Base-by-base conservation (phyloP, 2,888 invertebrate genomes). In the Phasia obesa region DNA sequence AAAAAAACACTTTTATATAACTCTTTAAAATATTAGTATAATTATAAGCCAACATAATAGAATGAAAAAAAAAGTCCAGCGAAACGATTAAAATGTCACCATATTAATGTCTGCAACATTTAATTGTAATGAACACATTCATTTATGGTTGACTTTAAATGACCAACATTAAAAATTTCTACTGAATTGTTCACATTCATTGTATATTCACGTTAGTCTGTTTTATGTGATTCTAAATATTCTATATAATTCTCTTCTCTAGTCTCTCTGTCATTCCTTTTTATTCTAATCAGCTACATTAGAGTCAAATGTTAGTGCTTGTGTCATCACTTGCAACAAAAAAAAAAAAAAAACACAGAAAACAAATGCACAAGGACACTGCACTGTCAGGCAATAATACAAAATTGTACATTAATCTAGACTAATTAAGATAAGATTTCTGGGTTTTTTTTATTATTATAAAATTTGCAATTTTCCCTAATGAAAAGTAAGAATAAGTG, bases 111-210 rank as follows among this genome's bases (percentile, higher is more conserved):
- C 51, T 81, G 65, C 77, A 77, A 80, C 69, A 77, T 84, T 81
- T 81, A 84, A 81, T 83, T 76, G 75, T 79, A 84, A 84, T 84
- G 77, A 84, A 84, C 69, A 69, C 73, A 80, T 81, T 84, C 67
- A 84, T 81, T 84, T 80, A 73, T 81, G 81, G 77, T 69, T 81
- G 77, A 62, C 73, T 70, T 70, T 81, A 77, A 84, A 83, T 83
- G 75, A 35, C 79, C 83, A 73, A 73, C 79, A 83, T 83, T 83
- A 79, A 79, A 75, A 78, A 57, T 70, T 64, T 67, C 57, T 57
- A 55, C 55, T 74, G 9, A 74, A 80, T 80, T 67, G 73, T 74
- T 67, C 35, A 25, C 31, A 78, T 73, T 75, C 75, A 67, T 75
- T 75, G 31, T 19, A 11, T 38, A 11, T 38, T 15, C 35, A 55